Evolutionary conservation across 2,888 invertebrate species (phyloP).

Genomic region (Orgyia antiqua): DNA sequence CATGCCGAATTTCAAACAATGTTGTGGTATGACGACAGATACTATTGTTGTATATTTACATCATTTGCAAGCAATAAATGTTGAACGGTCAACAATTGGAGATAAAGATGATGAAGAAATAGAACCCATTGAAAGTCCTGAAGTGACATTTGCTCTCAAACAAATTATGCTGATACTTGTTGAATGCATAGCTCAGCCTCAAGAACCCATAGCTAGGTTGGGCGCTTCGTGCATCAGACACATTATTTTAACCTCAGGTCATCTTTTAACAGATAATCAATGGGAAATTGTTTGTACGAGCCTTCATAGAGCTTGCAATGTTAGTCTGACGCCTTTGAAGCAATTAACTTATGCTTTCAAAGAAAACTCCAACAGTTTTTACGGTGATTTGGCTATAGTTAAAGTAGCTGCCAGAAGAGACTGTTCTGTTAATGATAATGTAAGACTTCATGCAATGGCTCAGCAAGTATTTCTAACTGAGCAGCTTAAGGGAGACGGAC

Average conservation of each 20-base stretch:
- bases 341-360: slow-evolving; percentile 94
- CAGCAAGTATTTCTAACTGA: slow-evolving; percentile 90
- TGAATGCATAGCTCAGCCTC: slow-evolving; percentile 94
- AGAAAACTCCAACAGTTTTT: slow-evolving; percentile 94
- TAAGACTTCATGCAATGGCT: slow-evolving; percentile 90
- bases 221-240: slow-evolving; percentile 95
- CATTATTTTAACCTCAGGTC: slow-evolving; percentile 89
- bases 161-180: slow-evolving; percentile 91
- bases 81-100: slow-evolving; percentile 54
- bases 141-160: slow-evolving; percentile 87
- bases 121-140: slow-evolving; percentile 77
- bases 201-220: slow-evolving; percentile 92
- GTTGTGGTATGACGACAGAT: slow-evolving; percentile 95
- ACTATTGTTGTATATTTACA: slow-evolving; percentile 91
- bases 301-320: slow-evolving; percentile 89
- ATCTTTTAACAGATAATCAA: slow-evolving; percentile 87
- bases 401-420: slow-evolving; percentile 95
- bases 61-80: slow-evolving; percentile 82
- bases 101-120: slow-evolving; percentile 57
- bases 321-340: slow-evolving; percentile 91
- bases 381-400: slow-evolving; percentile 94
- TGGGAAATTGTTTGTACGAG: slow-evolving; percentile 92
- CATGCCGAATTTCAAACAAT: slow-evolving; percentile 95
- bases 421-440: slow-evolving; percentile 89
- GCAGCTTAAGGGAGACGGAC: slow-evolving; percentile 52